phyloP scores from a whole-genome alignment of 2,797 vertebrate species.

The Hippocampus kuda region DNA sequence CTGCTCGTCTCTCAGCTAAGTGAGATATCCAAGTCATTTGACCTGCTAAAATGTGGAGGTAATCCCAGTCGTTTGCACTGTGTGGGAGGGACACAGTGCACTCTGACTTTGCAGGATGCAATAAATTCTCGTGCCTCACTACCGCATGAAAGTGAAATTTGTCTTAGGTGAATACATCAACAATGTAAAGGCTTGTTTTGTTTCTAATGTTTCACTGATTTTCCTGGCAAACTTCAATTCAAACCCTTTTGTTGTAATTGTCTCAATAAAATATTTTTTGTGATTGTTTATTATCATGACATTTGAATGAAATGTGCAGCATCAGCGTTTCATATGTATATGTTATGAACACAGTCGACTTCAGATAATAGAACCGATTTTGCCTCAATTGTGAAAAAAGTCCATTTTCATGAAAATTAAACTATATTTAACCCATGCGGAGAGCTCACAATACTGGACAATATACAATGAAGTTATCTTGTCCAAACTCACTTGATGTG shows the following conservation, averaged over 20 bases:
- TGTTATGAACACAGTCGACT: not conserved
- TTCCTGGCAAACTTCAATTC: no score
- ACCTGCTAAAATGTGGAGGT: not conserved
- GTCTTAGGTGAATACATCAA: no score
- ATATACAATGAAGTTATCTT: not conserved
- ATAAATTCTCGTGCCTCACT: not conserved
- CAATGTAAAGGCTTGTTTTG: no score
- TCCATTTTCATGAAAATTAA: not conserved
- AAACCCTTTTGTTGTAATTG: no score
- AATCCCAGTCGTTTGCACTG: not conserved
- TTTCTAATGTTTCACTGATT: no score
- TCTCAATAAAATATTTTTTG: not conserved
- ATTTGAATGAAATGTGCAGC: not conserved
- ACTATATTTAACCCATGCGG: not conserved
- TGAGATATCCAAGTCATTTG: constrained; percentile 1
- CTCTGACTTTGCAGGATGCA: not conserved
- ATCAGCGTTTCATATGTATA: not conserved
- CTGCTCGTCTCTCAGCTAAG: not conserved
- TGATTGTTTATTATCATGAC: not conserved
- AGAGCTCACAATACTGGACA: not conserved
- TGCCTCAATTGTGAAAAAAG: not conserved
- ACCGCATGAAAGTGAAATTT: no score
- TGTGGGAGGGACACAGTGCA: not conserved
- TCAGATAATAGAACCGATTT: not conserved
- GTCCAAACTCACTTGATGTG: not conserved